A percentile compares a stretch with the other conserved stretches of the same genome.
phyloP scores from a whole-genome alignment of 2,797 vertebrate species.

The Sebastolobus altivelis region DNA sequence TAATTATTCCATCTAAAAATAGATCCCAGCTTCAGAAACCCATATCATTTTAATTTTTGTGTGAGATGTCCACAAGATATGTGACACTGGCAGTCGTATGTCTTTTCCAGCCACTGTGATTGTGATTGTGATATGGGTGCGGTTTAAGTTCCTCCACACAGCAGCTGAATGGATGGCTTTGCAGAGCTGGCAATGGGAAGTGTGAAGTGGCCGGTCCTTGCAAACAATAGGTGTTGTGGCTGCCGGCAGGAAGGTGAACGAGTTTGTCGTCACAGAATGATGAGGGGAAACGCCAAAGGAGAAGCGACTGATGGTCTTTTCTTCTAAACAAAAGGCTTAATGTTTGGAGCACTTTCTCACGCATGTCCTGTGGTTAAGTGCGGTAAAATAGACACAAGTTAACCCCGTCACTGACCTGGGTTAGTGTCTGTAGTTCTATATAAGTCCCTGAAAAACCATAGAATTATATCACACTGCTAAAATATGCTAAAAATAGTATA shows the following conservation, averaged over 20 bases:
- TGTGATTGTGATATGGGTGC: slow-evolving; percentile 38
- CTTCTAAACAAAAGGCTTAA: neutral
- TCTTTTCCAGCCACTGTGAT: slow-evolving; percentile 37
- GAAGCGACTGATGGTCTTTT: neutral
- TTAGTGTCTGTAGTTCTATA: neutral
- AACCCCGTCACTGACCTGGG: neutral
- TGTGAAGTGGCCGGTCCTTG: slow-evolving; percentile 24
- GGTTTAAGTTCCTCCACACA: slow-evolving; percentile 19
- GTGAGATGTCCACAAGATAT: slow-evolving; percentile 1
- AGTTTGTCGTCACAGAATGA: slow-evolving; percentile 29
- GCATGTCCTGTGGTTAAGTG: neutral
- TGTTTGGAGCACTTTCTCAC: slow-evolving; percentile 19
- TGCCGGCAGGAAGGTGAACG: slow-evolving; percentile 45
- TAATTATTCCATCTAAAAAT: slow-evolving; percentile 48
- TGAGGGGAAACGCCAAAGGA: slow-evolving; percentile 16
- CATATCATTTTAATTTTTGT: slow-evolving; percentile 2
- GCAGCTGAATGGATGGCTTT: slow-evolving; percentile 38
- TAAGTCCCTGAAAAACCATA: neutral
- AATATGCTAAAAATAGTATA: neutral
- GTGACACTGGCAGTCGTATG: neutral
- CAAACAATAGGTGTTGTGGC: slow-evolving; percentile 62
- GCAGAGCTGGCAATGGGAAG: slow-evolving; percentile 34
- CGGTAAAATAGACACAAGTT: neutral
- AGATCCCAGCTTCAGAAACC: slow-evolving; percentile 13
- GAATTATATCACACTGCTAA: neutral